These are phyloP conservation scores for Drosophila malerkotliana DNA, from an alignment of 1,140 invertebrate genomes.

Conservation along the genomic window DNA sequence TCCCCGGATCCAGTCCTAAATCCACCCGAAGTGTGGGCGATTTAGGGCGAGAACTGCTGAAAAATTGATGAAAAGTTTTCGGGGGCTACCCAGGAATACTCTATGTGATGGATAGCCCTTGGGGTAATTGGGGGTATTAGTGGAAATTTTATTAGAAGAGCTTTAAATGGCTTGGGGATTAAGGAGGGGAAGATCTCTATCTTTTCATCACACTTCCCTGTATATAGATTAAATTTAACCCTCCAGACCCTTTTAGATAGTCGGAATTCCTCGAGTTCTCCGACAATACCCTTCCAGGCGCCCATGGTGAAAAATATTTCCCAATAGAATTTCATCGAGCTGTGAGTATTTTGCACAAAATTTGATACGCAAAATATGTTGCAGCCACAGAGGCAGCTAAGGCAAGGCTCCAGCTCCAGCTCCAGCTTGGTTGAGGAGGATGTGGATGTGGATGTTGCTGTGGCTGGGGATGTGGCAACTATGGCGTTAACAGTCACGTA, in stretches of 20 bases:
- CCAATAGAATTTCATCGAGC: slow-evolving; percentile 75
- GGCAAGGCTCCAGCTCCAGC: slow-evolving; percentile 4
- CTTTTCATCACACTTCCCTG: not conserved
- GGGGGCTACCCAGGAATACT: slow-evolving; percentile 1
- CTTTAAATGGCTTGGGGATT: not conserved
- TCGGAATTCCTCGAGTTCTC: slow-evolving; percentile 4
- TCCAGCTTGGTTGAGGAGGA: not conserved
- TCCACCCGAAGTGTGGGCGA: slow-evolving; percentile 25
- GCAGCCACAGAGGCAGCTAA: slow-evolving; percentile 34
- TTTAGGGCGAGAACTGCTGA: slow-evolving; percentile 16
- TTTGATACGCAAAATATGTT: slow-evolving; percentile 77
- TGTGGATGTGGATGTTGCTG: not conserved
- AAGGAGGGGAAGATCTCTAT: too few relatives aligned
- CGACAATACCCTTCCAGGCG: slow-evolving; percentile 30
- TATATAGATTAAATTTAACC: not conserved
- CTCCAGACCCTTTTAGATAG: slow-evolving; percentile 6
- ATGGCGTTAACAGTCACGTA: slow-evolving; percentile 69
- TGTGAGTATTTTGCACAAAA: slow-evolving; percentile 73
- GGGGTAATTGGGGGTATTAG: slow-evolving; percentile 2
- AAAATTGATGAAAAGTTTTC: slow-evolving; percentile 40
- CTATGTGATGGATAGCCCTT: slow-evolving; percentile 10
- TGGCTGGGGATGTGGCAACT: not conserved
- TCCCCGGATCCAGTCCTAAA: slow-evolving; percentile 37
- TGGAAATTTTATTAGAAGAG: not conserved
- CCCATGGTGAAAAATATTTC: slow-evolving; percentile 56